Evolutionary conservation across 2,888 invertebrate genomes (phyloP).

Genomic region (Luffia ferchaultella): DNA sequence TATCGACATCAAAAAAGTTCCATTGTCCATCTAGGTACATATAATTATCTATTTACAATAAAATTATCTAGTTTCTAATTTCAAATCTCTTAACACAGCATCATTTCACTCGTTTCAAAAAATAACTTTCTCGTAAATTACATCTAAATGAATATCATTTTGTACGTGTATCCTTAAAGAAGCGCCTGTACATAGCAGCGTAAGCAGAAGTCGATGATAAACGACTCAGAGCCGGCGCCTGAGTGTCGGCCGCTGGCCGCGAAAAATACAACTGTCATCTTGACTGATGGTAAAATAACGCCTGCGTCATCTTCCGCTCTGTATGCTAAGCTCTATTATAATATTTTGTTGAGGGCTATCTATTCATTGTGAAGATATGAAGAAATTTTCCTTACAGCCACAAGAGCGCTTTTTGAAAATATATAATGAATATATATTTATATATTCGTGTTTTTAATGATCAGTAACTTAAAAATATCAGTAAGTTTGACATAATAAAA

Average conservation of each 20-base stretch:
- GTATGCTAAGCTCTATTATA: slow-evolving; percentile 52
- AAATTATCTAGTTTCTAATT: no score
- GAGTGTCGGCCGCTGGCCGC: slow-evolving; percentile 55
- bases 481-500: no score
- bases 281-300: slow-evolving; percentile 61
- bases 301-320: slow-evolving; percentile 50
- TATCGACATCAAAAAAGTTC: slow-evolving; percentile 26
- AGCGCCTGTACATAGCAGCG: slow-evolving; percentile 34
- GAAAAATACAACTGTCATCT: slow-evolving; percentile 64
- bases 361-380: background rate
- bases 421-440: no score
- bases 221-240: slow-evolving; percentile 43
- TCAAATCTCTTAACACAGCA: no score
- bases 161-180: slow-evolving; percentile 22
- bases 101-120: no score
- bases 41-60: no score
- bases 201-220: slow-evolving; percentile 42
- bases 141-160: background rate
- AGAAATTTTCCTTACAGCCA: no score
- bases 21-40: slow-evolving; percentile 21
- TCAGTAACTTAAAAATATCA: no score
- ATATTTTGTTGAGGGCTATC: slow-evolving; percentile 19
- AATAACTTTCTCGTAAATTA: background rate
- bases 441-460: no score
- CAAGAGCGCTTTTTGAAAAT: no score